Base-by-base conservation (phyloP, 2,888 invertebrate species). In the Drosophila testacea region DNA sequence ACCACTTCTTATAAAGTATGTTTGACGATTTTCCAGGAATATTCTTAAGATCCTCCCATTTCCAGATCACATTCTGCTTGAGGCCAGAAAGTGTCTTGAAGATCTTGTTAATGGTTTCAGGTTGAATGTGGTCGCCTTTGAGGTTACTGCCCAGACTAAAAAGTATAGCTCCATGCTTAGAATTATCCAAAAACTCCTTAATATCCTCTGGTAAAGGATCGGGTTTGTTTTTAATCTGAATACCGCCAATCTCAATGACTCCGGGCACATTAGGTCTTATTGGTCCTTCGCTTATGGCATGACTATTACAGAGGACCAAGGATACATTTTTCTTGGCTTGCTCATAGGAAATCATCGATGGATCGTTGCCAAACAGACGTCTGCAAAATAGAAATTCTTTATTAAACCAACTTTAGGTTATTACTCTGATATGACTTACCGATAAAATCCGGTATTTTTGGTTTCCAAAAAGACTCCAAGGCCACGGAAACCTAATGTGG, bases 21-120 rank as follows among this genome's bases (percentile, higher is more conserved):
- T 94, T 94, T 0, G 83, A 44, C 0, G 94, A 90, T 7, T 92
- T 88, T 4, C 91, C 92, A 0, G 91, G 91, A 0, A 94, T 82
- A 4, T 91, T 90, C 13, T 94, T 93, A 0, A 94, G 94, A 32
- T 87, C 86, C 73, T 95, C 95, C 94, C 95, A 96, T 92, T 96
- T 95, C 95, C 95, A 95, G 11, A 96, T 82, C 0, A 96, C 94
- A 3, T 93, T 94, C 70, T 95, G 94, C 71, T 95, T 94, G 0
- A 95, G 79, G 64, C 93, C 93, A 1, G 93, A 91, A 51, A 96
- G 94, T 3, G 93, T 94, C 55, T 94, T 94, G 9, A 94, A 90
- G 36, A 96, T 93, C 0, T 92, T 93, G 27, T 93, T 87, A 27
- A 93, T 91, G 69, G 93, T 94, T 2, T 94, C 93, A 0, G 86